A percentile compares a stretch with the other conserved stretches of the same genome.
Conservation (phyloP, 53 echinoderm and acorn worm species). For the Zoroaster sp. region DNA sequence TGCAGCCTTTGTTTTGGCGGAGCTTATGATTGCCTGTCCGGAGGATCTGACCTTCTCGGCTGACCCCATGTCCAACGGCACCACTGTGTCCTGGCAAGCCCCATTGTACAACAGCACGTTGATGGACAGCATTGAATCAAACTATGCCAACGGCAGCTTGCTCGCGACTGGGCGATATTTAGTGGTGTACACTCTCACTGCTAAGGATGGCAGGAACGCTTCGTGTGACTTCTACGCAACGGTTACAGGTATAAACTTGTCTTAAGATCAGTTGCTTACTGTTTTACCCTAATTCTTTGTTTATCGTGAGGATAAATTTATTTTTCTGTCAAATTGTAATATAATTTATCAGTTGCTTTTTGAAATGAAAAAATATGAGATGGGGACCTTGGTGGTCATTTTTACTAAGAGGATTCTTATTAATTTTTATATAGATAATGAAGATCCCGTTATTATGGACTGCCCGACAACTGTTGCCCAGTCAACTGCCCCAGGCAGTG, state of each 20-base stretch:
- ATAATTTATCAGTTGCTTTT: no score
- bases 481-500: neutral
- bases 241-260: slow-evolving; percentile 18
- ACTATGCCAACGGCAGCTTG: neutral
- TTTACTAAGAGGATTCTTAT: no score
- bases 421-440: neutral
- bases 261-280: no score
- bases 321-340: no score
- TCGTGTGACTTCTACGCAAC: slow-evolving; percentile 2
- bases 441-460: neutral
- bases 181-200: neutral
- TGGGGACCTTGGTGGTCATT: no score
- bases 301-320: no score
- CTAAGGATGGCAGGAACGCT: neutral
- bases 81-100: neutral
- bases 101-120: neutral
- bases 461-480: neutral
- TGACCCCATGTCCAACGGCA: neutral
- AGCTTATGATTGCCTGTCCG: slow-evolving; percentile 19
- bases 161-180: neutral
- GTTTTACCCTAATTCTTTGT: no score
- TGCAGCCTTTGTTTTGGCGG: neutral
- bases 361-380: no score
- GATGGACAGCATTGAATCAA: neutral
- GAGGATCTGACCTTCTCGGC: neutral